phyloP scores from a whole-genome alignment of 1,140 invertebrate genomes.

The Drosophila subobscura region DNA sequence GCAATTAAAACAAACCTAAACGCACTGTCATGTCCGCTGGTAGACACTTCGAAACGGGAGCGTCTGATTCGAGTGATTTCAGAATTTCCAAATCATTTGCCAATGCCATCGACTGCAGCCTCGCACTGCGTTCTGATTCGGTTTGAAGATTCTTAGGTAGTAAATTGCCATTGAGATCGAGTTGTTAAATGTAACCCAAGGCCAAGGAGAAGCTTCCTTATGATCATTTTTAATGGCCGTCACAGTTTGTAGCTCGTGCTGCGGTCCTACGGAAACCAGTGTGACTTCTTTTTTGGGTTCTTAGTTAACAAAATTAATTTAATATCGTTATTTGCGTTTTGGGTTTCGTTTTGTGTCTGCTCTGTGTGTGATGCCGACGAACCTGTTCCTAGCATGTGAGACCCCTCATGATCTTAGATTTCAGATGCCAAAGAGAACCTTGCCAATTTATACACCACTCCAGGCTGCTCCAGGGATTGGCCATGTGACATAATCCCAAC shows the following conservation, averaged over 20 bases:
- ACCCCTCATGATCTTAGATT: slow-evolving; percentile 1
- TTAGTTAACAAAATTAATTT: slow-evolving; percentile 46
- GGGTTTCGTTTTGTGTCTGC: slow-evolving; percentile 21
- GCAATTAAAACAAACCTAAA: slow-evolving; percentile 68
- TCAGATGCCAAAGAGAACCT: slow-evolving; percentile 18
- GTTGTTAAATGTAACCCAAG: slow-evolving; percentile 52
- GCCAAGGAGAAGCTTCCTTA: slow-evolving; percentile 39
- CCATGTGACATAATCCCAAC: slow-evolving; percentile 54
- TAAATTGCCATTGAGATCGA: slow-evolving; percentile 23
- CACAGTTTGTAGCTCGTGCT: slow-evolving; percentile 9
- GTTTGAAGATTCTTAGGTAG: slow-evolving; percentile 35
- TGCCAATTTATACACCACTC: slow-evolving; percentile 14
- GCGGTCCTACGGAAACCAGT: slow-evolving; percentile 41
- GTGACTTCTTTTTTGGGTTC: slow-evolving; percentile 46
- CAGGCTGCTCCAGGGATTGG: slow-evolving; percentile 32
- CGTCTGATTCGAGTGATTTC: slow-evolving; percentile 58
- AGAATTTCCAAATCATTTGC: slow-evolving; percentile 47
- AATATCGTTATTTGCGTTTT: slow-evolving; percentile 27
- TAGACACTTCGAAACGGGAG: slow-evolving; percentile 55
- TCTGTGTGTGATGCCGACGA: slow-evolving; percentile 8
- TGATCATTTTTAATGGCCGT: too few species aligned
- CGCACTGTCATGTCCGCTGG: slow-evolving; percentile 67
- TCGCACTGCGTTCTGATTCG: neutral
- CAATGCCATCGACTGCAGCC: neutral
- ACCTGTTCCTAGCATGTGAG: slow-evolving; percentile 47